phyloP scores from a whole-genome alignment of 2,888 invertebrate species.

The Chrysodeixis includens region DNA sequence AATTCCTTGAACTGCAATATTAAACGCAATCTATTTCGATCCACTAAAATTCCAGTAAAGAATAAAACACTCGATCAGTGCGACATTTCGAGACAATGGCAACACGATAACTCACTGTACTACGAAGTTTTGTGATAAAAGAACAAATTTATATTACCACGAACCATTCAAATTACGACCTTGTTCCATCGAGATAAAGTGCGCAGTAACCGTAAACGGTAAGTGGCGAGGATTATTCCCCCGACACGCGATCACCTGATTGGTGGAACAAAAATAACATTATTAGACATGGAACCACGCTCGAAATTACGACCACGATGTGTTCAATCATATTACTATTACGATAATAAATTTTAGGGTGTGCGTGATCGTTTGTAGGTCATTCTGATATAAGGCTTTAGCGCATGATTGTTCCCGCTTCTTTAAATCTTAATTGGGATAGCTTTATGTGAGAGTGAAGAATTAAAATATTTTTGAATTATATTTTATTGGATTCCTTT shows the following conservation, averaged over 20 bases:
- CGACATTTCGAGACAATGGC: slow-evolving; percentile 70
- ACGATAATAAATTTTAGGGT: slow-evolving; percentile 68
- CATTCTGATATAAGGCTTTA: slow-evolving; percentile 37
- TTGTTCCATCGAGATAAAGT: slow-evolving; percentile 53
- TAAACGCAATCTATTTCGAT: slow-evolving; percentile 62
- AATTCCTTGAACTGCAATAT: slow-evolving; percentile 32
- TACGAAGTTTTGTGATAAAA: slow-evolving; percentile 66
- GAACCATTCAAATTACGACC: slow-evolving; percentile 53
- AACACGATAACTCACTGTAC: slow-evolving; percentile 68
- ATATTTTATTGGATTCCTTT: too few relatives aligned
- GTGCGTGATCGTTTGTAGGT: slow-evolving; percentile 66
- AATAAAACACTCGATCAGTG: slow-evolving; percentile 71
- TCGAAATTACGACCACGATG: slow-evolving; percentile 71
- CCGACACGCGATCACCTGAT: slow-evolving; percentile 75
- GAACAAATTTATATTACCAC: slow-evolving; percentile 31
- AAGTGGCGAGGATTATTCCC: slow-evolving; percentile 55
- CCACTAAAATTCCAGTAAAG: slow-evolving; percentile 65
- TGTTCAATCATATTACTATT: slow-evolving; percentile 75
- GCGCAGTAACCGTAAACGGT: slow-evolving; percentile 35
- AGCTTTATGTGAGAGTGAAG: slow-evolving; percentile 11
- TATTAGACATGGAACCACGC: slow-evolving; percentile 73
- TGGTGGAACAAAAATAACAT: slow-evolving; percentile 76
- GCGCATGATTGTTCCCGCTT: slow-evolving; percentile 26
- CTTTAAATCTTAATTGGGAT: slow-evolving; percentile 18
- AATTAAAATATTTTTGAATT: not conserved